These are phyloP conservation scores for Lasioglossum pauxillum DNA, from an alignment of 2,888 invertebrate genomes.

Conservation along the genomic window DNA sequence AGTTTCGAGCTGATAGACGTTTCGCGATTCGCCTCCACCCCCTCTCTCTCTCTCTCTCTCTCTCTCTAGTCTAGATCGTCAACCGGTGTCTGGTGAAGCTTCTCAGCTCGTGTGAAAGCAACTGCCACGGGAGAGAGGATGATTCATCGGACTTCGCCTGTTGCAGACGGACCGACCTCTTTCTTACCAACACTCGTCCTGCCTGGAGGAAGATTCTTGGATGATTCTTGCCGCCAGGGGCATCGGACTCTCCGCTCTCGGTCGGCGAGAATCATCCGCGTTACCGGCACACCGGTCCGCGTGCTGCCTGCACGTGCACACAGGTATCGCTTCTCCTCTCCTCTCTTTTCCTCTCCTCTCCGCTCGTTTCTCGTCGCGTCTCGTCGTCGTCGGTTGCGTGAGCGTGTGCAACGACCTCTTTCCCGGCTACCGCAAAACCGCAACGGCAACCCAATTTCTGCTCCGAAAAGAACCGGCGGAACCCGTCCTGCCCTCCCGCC, in stretches of 20 bases:
- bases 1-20: background rate
- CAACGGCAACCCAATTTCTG: conserved; percentile 69
- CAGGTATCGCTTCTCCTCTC: conserved; percentile 22
- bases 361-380: conserved; percentile 13
- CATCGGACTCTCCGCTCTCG: background rate
- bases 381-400: background rate
- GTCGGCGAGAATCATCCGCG: background rate
- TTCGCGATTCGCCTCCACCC: background rate
- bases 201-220: background rate
- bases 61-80: background rate
- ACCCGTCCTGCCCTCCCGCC: conserved; percentile 13
- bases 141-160: conserved; percentile 71
- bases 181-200: conserved; percentile 53
- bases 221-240: conserved; percentile 2
- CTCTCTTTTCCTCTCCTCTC: conserved; percentile 9
- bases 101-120: conserved; percentile 48
- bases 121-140: conserved; percentile 54
- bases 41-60: background rate
- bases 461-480: conserved; percentile 36
- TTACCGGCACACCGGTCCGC: conserved; percentile 9
- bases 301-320: conserved; percentile 23
- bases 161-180: conserved; percentile 64
- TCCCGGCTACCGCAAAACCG: conserved; percentile 69
- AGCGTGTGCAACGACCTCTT: conserved; percentile 50
- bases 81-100: background rate